Evolutionary conservation across 2,888 invertebrate genomes (phyloP), one percentile per base, ranked within the genome.

Genomic region (Heliconius charithonia): DNA sequence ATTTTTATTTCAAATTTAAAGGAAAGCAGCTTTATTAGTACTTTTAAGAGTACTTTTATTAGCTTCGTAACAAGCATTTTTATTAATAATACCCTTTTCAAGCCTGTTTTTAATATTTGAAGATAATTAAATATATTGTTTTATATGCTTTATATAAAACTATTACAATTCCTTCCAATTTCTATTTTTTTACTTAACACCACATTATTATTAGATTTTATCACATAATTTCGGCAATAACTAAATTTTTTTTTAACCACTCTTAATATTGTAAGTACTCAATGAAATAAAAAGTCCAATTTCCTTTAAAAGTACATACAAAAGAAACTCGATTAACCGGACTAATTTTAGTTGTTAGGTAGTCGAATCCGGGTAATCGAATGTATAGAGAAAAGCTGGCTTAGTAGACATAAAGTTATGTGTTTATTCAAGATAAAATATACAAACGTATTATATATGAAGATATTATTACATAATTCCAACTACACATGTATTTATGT

Each of bases 261-360:
- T 37, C 32, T 9, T 37, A 37, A 37, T 37, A 41, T 13, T 41
- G 41, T 41, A 41, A 41, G 41, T 41, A 13, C 41, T 41, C 13
- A 22, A 51, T 19, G 19, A 51, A 7, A 51, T 51, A 59, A 59
- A 59, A 59, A 59, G 4, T 59, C 3, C 10, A n/a, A n/a, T n/a
- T 59, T 9, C n/a, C 22, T 19, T 59, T 59, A 59, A 59, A 59
- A 59, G 22, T 59, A 59, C 10, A 59, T n/a, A 59, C 10, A 59
- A n/a, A n/a, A 59, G 59, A 59, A 59, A 59, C 59, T 59, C n/a
- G 59, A 59, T 59, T n/a, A n/a, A 59, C 59, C 59, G 7, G 59
- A 59, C n/a, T n/a, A 59, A 59, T n/a, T 51, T 0, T 51, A n/a
- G n/a, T 59, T 9, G n/a, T 59, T 59, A n/a, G n/a, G n/a, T n/a